Base-by-base conservation (phyloP, 1,140 invertebrate genomes). In the Drosophila oshimai region DNA sequence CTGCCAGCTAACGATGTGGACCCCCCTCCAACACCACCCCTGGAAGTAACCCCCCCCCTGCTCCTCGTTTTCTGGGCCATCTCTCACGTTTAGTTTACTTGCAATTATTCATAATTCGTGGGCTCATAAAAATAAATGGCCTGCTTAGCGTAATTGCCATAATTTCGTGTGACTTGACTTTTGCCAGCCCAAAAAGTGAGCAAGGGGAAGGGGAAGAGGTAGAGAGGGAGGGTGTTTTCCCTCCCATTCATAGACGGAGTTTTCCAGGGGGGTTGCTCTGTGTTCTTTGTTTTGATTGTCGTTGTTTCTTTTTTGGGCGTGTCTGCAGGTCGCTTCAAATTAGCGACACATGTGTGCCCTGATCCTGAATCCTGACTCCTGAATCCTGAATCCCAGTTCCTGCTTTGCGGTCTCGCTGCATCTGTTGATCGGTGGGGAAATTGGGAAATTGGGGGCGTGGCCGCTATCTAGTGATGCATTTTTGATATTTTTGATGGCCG, bases 101-200 rank as follows among this genome's bases (percentile, higher is more conserved):
- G 71, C 79, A 84, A 84, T 84, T 84, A 84, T 84, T 84, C 80
- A 84, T 84, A 84, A 84, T 84, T 84, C 79, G 75, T 84, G 80
- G 80, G 81, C 80, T 86, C 80, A 86, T 86, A 86, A 86, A 86
- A 86, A 87, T 86, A 86, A 86, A 86, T 86, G 75, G 75, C 34
- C 80, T 86, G 80, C 81, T 86, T 86, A 86, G 74, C 80, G 81
- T 86, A 86, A 84, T 84, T 84, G 80, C 80, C 80, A 84, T 86
- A 86, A 86, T 86, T 86, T 86, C 58, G 75, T 75, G 61, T 79
- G 71, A 84, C 80, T 84, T 79, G 80, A 75, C 71, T 74, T 62
- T 72, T 64, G 37, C 47, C 22, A 22, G 28, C 34, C 3, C 6
- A 15, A 15, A 49, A 24, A n/a, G n/a, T n/a, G n/a, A n/a, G n/a